Evolutionary conservation across 2,113 vertebrate genomes (phyloP).

Genomic region (Dasyprocta punctata): DNA sequence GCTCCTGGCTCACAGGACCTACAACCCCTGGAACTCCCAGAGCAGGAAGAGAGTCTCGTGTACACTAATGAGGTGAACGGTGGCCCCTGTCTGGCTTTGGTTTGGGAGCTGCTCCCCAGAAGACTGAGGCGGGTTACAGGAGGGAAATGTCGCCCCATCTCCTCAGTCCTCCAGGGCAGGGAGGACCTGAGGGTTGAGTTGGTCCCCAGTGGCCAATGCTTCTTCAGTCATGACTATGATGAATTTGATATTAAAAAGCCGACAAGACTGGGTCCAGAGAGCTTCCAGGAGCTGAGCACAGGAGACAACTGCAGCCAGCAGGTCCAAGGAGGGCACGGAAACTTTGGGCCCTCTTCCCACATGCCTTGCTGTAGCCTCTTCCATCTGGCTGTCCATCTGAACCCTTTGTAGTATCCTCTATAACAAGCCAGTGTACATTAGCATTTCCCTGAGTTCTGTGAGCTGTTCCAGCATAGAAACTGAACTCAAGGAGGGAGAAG

Average conservation of each 20-base stretch:
- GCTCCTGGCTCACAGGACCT: background rate
- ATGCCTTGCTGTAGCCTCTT: background rate
- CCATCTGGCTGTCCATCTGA: too few species aligned
- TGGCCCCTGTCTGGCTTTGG: background rate
- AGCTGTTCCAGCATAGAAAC: background rate
- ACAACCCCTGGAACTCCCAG: background rate
- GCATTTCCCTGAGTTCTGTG: background rate
- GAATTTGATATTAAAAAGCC: background rate
- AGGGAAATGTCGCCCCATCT: background rate
- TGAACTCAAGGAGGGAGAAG: background rate
- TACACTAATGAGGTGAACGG: background rate
- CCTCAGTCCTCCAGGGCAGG: background rate
- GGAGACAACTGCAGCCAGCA: background rate
- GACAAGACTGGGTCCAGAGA: too few species aligned
- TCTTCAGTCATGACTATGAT: background rate
- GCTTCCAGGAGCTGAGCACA: background rate
- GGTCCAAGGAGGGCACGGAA: background rate
- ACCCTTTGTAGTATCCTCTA: background rate
- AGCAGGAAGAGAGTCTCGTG: background rate
- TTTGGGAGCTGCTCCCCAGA: background rate
- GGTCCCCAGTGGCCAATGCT: background rate
- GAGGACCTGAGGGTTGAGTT: background rate
- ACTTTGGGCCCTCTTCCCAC: background rate
- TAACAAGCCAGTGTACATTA: background rate
- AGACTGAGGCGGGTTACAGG: background rate